These are phyloP conservation scores for Tokudaia tokunoshimensis DNA, from an alignment of 2,797 vertebrate species.

Conservation along the genomic window DNA sequence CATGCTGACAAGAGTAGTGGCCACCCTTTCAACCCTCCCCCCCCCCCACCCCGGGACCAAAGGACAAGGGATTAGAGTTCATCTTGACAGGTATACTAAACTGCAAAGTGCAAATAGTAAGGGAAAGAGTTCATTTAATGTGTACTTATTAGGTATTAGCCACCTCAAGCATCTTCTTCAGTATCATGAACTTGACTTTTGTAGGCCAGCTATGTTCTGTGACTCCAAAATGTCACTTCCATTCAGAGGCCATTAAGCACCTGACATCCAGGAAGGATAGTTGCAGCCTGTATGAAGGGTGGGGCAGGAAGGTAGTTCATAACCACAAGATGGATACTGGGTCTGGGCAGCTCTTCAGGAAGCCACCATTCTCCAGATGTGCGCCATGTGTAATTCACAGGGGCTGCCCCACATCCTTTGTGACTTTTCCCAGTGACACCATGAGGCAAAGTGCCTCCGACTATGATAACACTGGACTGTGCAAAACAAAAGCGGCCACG, in stretches of 20 bases:
- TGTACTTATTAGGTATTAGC: slow-evolving; percentile 11
- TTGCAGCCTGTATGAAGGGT: slow-evolving; percentile 30
- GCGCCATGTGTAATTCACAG: not conserved
- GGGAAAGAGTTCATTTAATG: not conserved
- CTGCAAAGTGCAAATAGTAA: not conserved
- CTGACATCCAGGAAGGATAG: slow-evolving; percentile 68
- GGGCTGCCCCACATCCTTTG: not conserved
- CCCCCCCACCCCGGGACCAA: not conserved
- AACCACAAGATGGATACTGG: slow-evolving; percentile 63
- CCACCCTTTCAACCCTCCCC: not conserved
- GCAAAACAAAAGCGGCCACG: slow-evolving; percentile 75
- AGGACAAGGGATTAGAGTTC: slow-evolving; percentile 6
- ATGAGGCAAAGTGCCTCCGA: slow-evolving; percentile 34
- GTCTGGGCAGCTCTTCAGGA: slow-evolving; percentile 79
- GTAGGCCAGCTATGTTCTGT: slow-evolving; percentile 49
- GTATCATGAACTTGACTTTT: slow-evolving; percentile 53
- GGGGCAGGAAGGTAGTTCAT: slow-evolving; percentile 76
- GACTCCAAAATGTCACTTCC: slow-evolving; percentile 25
- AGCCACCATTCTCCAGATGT: slow-evolving; percentile 74
- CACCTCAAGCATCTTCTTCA: not conserved
- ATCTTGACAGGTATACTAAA: not conserved
- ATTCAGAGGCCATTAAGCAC: slow-evolving; percentile 77
- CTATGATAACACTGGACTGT: slow-evolving; percentile 70
- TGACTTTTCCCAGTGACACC: not conserved
- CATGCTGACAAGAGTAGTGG: not conserved